A percentile compares a stretch with the other conserved stretches of the same genome.
phyloP scores from a whole-genome alignment of 2,797 vertebrate genomes.

The Eupleurogrammus muticus region DNA sequence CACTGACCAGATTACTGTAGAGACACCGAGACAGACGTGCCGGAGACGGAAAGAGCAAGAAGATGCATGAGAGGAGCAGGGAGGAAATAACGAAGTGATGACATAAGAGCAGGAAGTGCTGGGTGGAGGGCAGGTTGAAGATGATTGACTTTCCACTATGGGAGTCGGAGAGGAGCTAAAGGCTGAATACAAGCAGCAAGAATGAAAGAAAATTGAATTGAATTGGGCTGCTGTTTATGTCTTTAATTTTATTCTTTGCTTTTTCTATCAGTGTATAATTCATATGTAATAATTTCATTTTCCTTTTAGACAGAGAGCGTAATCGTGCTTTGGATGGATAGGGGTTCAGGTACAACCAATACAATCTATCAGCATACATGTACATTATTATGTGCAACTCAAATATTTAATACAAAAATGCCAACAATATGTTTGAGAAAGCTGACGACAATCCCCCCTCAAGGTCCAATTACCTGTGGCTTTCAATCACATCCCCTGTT shows the following conservation, averaged over 20 bases:
- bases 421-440: neutral
- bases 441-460: neutral
- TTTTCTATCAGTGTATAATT: neutral
- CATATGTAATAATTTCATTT: no score
- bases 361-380: neutral
- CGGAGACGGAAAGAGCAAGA: slow-evolving; percentile 34
- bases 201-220: slow-evolving; percentile 9
- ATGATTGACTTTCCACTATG: slow-evolving; percentile 21
- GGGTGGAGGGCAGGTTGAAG: slow-evolving; percentile 4
- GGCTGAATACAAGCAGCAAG: slow-evolving; percentile 11
- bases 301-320: slow-evolving; percentile 8
- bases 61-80: slow-evolving; percentile 18
- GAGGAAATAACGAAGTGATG: slow-evolving; percentile 48
- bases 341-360: neutral
- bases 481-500: neutral
- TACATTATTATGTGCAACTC: no score
- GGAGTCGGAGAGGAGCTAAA: slow-evolving; percentile 19
- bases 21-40: slow-evolving; percentile 48
- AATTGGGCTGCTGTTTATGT: slow-evolving; percentile 17
- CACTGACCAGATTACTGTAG: slow-evolving; percentile 67
- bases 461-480: neutral
- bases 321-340: neutral
- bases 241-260: slow-evolving; percentile 1
- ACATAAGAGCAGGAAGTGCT: slow-evolving; percentile 32
- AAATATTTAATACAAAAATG: neutral